Evolutionary conservation across 2,797 vertebrate species (phyloP), one percentile per base, ranked within the genome.

Genomic region (Momotus momota): DNA sequence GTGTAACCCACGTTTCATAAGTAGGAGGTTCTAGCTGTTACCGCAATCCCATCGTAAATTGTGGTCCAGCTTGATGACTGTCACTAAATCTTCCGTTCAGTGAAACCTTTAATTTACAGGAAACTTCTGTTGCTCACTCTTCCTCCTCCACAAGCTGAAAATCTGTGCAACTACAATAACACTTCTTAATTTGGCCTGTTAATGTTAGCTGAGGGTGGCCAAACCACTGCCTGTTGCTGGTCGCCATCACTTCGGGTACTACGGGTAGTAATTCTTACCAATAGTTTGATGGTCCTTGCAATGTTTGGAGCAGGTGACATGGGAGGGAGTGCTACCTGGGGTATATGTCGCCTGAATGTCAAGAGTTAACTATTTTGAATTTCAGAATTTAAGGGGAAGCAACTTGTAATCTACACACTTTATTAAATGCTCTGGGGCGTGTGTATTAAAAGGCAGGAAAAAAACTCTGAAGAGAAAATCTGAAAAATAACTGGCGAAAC

Each of bases 351-450:
- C 29, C 48, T 93, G 45, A 60, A 84, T 48, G 9, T n/a, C 70
- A 17, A 61, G 29, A 57, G 26, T 48, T 72, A 82, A 45, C 19
- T 73, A 1, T 57, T 77, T 77, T 73, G 16, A 60, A 55, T 87
- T 75, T 7, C 15, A 27, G 10, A 69, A 60, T 45, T 57, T 61
- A 55, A 69, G 55, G 54, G 38, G 27, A 12, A 82, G 22, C 14
- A 14, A 40, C 35, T 62, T 51, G 46, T 62, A 49, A 54, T 49
- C 22, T 57, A 26, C 27, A 7, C 0, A 0, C 8, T 55, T 62
- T 35, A 17, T 74, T 81, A 35, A 62, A 12, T 51, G 21, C n/a
- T 74, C 64, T 84, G 12, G 9, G 70, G 48, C 3, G 0, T n/a
- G 5, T 69, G 18, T 58, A 22, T 70, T 77, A 52, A 82, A 78